phyloP scores from a whole-genome alignment of 2,888 invertebrate genomes.

The Standfussiana lucernea region DNA sequence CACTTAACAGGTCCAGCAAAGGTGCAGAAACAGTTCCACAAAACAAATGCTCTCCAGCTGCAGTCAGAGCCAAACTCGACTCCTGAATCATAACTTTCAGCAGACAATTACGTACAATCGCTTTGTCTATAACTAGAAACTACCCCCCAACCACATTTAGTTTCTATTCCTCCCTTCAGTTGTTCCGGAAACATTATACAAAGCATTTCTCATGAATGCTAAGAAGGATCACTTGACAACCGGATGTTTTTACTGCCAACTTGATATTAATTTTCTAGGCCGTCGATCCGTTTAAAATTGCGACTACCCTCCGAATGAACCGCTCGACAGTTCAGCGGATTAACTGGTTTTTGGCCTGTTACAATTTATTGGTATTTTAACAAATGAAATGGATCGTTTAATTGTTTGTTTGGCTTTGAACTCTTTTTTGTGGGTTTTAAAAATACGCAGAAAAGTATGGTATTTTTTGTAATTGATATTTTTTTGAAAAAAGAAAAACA shows the following conservation, averaged over 20 bases:
- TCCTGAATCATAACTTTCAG: slow-evolving; percentile 33
- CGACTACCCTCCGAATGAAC: slow-evolving; percentile 56
- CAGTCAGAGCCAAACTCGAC: slow-evolving; percentile 17
- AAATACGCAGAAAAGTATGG: background rate
- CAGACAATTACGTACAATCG: slow-evolving; percentile 21
- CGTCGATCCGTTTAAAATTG: slow-evolving; percentile 63
- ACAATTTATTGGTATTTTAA: slow-evolving; percentile 62
- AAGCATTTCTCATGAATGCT: slow-evolving; percentile 36
- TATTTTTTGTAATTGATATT: background rate
- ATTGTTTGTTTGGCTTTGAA: slow-evolving; percentile 40
- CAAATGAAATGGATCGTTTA: slow-evolving; percentile 38
- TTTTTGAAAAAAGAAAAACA: background rate
- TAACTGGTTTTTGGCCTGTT: slow-evolving; percentile 53
- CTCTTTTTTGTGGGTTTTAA: slow-evolving; percentile 23
- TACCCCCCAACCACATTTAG: slow-evolving; percentile 45
- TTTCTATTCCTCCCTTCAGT: slow-evolving; percentile 29
- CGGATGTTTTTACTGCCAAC: slow-evolving; percentile 54
- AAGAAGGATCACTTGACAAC: slow-evolving; percentile 54
- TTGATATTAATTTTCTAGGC: slow-evolving; percentile 72
- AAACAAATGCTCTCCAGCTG: slow-evolving; percentile 2
- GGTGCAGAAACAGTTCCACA: background rate
- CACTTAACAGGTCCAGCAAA: slow-evolving; percentile 6
- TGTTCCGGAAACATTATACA: slow-evolving; percentile 39
- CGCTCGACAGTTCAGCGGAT: slow-evolving; percentile 47
- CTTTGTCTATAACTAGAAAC: slow-evolving; percentile 38